Conservation (phyloP, 2,888 invertebrate species). For the Meganola albula region DNA sequence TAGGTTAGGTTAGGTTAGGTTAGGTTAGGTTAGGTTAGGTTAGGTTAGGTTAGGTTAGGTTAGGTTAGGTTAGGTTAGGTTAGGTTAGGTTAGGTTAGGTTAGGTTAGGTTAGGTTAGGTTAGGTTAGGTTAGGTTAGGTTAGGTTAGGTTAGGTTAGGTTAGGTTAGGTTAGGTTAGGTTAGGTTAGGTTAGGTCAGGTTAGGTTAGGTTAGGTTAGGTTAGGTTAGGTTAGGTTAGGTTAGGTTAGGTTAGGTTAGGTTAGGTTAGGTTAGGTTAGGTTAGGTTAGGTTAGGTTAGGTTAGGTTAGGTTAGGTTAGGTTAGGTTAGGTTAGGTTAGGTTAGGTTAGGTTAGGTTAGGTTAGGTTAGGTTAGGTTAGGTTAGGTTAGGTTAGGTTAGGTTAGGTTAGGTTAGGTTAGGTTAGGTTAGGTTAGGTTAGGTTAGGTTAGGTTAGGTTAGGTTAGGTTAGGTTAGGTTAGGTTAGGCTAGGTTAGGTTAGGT, state of each 20-base stretch:
- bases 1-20: too few relatives aligned
- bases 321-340: conserved; percentile 5
- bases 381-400: conserved; percentile 17
- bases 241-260: conserved; percentile 13
- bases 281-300: conserved; percentile 14
- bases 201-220: conserved; percentile 3
- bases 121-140: too few relatives aligned
- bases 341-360: conserved; percentile 9
- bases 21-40: too few relatives aligned
- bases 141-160: too few relatives aligned
- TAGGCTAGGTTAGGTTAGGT: conserved; percentile 18
- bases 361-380: conserved; percentile 18
- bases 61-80: too few relatives aligned
- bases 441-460: conserved; percentile 22
- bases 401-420: conserved; percentile 18
- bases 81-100: too few relatives aligned
- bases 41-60: too few relatives aligned
- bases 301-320: conserved; percentile 13
- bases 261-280: conserved; percentile 15
- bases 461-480: conserved; percentile 26
- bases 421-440: conserved; percentile 20
- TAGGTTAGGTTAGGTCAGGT: too few relatives aligned
- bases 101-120: too few relatives aligned
- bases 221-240: conserved; percentile 2
- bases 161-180: too few relatives aligned